A percentile compares a stretch with the other conserved stretches of the same genome.
These are phyloP conservation scores for Apamea crenata DNA, from an alignment of 2,888 invertebrate species.

Conservation along the genomic window DNA sequence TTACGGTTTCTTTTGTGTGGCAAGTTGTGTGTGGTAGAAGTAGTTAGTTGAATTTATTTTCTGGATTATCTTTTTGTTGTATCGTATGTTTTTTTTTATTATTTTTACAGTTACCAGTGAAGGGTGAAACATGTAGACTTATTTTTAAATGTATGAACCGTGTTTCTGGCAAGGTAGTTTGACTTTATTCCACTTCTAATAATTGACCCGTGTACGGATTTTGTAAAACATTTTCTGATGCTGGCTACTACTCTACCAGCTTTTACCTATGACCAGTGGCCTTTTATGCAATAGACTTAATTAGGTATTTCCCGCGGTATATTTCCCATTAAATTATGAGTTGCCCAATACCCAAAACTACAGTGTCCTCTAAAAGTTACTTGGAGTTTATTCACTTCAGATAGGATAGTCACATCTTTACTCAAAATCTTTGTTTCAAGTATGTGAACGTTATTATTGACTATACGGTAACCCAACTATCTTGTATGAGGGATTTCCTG, in stretches of 20 bases:
- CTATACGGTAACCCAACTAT: not conserved
- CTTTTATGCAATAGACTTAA: not conserved
- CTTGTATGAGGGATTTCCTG: not conserved
- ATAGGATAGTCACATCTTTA: too few relatives aligned
- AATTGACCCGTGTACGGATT: not conserved
- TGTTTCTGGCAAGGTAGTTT: not conserved
- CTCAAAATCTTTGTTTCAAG: not conserved
- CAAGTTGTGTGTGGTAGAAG: not conserved
- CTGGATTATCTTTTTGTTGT: not conserved
- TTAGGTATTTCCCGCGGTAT: not conserved
- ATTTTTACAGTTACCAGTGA: not conserved
- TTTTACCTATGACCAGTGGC: not conserved
- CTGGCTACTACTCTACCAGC: not conserved
- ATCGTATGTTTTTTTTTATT: not conserved
- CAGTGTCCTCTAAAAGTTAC: too few relatives aligned
- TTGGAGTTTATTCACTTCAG: too few relatives aligned
- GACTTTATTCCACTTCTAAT: not conserved
- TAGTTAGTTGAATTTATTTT: not conserved
- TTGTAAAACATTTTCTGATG: not conserved
- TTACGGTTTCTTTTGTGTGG: not conserved
- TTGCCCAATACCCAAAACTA: not conserved
- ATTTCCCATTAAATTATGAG: not conserved
- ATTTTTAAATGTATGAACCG: not conserved
- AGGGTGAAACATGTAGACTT: too few relatives aligned
- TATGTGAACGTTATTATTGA: not conserved